These are phyloP conservation scores for Opisthograptis luteolata DNA, from an alignment of 2,888 invertebrate species.

Conservation along the genomic window DNA sequence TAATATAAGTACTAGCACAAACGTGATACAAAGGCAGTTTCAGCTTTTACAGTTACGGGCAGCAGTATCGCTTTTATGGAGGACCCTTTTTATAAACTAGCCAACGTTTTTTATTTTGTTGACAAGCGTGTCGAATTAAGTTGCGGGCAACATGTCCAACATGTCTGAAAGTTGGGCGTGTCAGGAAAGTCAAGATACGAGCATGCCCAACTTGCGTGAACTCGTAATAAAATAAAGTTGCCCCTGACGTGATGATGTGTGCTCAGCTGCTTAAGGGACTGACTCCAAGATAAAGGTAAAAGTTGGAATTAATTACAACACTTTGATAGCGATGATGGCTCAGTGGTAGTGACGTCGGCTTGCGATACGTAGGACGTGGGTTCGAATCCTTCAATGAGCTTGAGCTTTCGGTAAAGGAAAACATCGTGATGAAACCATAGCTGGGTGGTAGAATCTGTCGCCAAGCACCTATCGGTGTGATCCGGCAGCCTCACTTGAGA, in stretches of 20 bases:
- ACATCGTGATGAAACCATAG: too few relatives aligned
- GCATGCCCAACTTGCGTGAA: constrained; percentile 54
- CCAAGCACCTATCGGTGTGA: too few relatives aligned
- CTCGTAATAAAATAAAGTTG: constrained; percentile 67
- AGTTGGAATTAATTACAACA: too few relatives aligned
- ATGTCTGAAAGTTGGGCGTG: constrained; percentile 62
- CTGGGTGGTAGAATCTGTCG: too few relatives aligned
- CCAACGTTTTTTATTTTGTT: constrained; percentile 47
- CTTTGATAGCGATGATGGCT: too few relatives aligned
- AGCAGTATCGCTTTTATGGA: constrained; percentile 10
- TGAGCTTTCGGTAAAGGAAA: too few relatives aligned
- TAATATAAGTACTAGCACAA: neutral
- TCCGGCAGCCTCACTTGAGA: too few relatives aligned
- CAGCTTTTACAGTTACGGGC: constrained; percentile 11
- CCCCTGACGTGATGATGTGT: constrained; percentile 48
- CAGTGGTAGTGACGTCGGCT: too few relatives aligned
- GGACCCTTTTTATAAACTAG: constrained; percentile 36
- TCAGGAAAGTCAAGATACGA: constrained; percentile 58
- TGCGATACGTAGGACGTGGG: too few relatives aligned
- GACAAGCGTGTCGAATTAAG: constrained; percentile 59
- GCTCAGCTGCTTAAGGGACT: constrained; percentile 41
- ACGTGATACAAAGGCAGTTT: constrained; percentile 1
- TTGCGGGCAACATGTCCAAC: constrained; percentile 59
- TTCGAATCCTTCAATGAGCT: too few relatives aligned
- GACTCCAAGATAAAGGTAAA: too few relatives aligned